A percentile compares a stretch with the other conserved stretches of the same genome.
Conservation (phyloP, 2,113 vertebrate species). For the Petaurus breviceps region DNA sequence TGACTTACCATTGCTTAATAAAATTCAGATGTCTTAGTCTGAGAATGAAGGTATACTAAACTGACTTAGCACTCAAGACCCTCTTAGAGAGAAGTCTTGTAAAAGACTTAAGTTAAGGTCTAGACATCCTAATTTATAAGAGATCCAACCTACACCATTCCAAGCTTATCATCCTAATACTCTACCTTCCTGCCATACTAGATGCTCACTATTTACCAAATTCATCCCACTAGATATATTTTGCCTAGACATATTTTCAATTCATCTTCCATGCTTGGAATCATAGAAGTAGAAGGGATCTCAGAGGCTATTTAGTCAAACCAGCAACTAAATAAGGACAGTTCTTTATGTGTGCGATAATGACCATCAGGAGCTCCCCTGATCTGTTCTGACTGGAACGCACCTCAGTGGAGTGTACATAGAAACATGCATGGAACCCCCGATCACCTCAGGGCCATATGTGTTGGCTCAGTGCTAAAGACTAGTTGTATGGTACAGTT, state of each 20-base stretch:
- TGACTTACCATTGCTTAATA: neutral
- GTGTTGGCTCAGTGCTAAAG: too few species aligned
- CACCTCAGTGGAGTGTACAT: neutral
- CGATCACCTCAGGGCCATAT: neutral
- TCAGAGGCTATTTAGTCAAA: neutral
- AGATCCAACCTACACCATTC: neutral
- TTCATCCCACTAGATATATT: neutral
- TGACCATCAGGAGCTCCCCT: too few species aligned
- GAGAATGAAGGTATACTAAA: neutral
- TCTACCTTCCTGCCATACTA: neutral
- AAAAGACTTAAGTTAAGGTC: neutral
- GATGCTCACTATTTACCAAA: too few species aligned
- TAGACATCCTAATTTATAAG: neutral
- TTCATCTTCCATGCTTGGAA: neutral
- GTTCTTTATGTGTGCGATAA: neutral
- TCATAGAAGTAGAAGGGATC: neutral
- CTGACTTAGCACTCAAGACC: neutral
- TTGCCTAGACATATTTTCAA: neutral
- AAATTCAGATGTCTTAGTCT: neutral
- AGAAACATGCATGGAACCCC: neutral
- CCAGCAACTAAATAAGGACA: neutral
- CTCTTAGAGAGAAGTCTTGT: neutral
- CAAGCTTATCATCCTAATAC: neutral
- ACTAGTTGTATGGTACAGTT: neutral
- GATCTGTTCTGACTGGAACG: neutral